phyloP scores from a whole-genome alignment of 2,113 vertebrate species.

The Solenodon paradoxus region DNA sequence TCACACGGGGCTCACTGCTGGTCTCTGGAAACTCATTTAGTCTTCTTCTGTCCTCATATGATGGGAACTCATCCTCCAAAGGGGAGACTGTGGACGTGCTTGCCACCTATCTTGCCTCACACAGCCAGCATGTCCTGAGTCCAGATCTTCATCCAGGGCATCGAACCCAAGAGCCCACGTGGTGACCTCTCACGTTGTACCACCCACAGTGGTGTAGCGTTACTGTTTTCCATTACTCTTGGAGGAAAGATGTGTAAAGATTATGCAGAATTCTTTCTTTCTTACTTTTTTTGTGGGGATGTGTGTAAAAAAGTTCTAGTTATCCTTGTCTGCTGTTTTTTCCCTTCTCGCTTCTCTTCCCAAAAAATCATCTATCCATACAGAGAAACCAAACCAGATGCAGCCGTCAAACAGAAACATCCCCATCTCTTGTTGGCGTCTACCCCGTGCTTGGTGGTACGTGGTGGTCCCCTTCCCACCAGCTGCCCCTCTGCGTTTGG shows the following conservation, averaged over 20 bases:
- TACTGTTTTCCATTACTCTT: background rate
- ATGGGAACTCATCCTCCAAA: too few relatives aligned
- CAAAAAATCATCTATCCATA: background rate
- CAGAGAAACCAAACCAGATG: background rate
- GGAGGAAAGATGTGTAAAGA: background rate
- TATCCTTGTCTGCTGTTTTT: background rate
- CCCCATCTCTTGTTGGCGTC: background rate
- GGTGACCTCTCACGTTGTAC: accelerated
- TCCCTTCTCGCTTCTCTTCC: background rate
- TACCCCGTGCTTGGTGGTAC: accelerated
- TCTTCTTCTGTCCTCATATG: too few relatives aligned
- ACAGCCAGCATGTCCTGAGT: background rate
- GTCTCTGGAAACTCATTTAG: background rate
- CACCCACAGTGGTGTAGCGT: background rate
- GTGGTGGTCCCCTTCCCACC: background rate
- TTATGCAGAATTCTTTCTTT: background rate
- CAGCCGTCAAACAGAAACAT: background rate
- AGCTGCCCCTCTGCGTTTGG: background rate
- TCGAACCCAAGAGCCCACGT: background rate
- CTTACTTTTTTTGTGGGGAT: background rate
- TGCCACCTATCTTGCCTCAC: too few relatives aligned
- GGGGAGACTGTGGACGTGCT: accelerated
- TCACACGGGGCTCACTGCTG: background rate
- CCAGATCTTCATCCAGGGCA: accelerated
- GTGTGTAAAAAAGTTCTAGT: background rate